Evolutionary conservation across 1,140 invertebrate species (phyloP).

Genomic region (Stegodyphus mimosarum): DNA sequence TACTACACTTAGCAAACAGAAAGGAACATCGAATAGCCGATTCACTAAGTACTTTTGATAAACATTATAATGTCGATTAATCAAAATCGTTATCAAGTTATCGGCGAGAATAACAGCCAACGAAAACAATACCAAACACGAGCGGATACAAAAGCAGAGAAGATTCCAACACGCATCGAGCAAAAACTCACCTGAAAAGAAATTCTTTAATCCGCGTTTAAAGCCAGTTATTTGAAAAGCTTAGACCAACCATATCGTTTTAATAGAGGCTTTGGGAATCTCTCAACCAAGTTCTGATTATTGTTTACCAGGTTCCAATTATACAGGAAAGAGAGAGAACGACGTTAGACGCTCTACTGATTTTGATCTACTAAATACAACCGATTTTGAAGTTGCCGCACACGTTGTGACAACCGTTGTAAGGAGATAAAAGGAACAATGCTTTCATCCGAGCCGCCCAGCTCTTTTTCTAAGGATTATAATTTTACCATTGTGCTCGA

Average conservation of each 20-base stretch:
- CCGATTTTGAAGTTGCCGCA: constrained; percentile 4
- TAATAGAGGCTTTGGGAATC: constrained; percentile 4
- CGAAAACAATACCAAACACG: constrained; percentile 30
- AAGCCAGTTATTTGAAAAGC: not conserved
- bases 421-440: too few species aligned
- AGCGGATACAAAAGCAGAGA: not conserved
- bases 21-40: not conserved
- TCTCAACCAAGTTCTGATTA: not conserved
- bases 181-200: not conserved
- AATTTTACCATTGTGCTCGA: too few species aligned
- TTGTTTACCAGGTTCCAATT: constrained; percentile 20
- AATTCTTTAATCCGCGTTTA: not conserved
- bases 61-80: constrained; percentile 33
- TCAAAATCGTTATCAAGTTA: constrained; percentile 28
- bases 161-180: not conserved
- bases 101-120: not conserved
- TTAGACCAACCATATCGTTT: constrained; percentile 9
- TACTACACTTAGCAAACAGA: not conserved
- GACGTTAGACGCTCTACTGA: not conserved
- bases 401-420: not conserved
- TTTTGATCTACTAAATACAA: not conserved
- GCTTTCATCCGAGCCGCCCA: too few species aligned
- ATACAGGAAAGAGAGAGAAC: constrained; percentile 4
- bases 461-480: too few species aligned
- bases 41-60: not conserved